Evolutionary conservation across 2,888 invertebrate genomes (phyloP), one percentile per base, ranked within the genome.

Genomic region (Tetanocera ferruginea): DNA sequence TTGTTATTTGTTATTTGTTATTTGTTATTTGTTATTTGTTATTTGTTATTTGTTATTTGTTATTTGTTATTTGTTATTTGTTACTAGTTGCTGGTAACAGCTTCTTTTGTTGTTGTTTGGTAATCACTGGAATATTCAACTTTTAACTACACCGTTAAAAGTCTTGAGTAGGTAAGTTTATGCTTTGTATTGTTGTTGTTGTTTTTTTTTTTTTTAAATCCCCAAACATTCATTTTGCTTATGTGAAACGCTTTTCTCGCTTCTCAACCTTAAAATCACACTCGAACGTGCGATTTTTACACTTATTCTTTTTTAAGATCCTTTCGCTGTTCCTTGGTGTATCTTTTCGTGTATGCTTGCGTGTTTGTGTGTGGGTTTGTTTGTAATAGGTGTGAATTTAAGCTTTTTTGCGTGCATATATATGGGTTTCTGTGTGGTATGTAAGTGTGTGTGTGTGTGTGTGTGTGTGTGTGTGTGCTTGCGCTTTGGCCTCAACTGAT

Each of bases 401-500:
- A 14, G 31, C 64, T 4, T 60, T 17, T 23, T 3, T 8, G 17
- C 66, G 8, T 49, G 49, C 28, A 23, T 57, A 34, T 23, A 1
- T 62, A n/a, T 17, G 14, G 60, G 34, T 72, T 23, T 19, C 31
- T 49, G 60, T 31, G 17, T 34, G 43, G 9, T 5, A 66, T 11
- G 34, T 14, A 6, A 25, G 67, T 67, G 67, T 67, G 9, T 19
- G n/a, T 57, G 52, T 57, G 37, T 43, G 19, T 57, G 23, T 34
- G 9, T 67, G 49, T 51, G 69, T 77, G 23, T 11, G 60, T 49
- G 51, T 19, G 9, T 62, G 49, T n/a, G 60, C 1, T 11, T 43
- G 43, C 14, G 43, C 43, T 14, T 43, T 43, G 43, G 43, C 43
- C 74, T 52, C 52, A 43, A 31, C 74, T 64, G 74, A 74, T 74